Conservation (phyloP, 2,888 invertebrate genomes). For the Bellardia bayeri region DNA sequence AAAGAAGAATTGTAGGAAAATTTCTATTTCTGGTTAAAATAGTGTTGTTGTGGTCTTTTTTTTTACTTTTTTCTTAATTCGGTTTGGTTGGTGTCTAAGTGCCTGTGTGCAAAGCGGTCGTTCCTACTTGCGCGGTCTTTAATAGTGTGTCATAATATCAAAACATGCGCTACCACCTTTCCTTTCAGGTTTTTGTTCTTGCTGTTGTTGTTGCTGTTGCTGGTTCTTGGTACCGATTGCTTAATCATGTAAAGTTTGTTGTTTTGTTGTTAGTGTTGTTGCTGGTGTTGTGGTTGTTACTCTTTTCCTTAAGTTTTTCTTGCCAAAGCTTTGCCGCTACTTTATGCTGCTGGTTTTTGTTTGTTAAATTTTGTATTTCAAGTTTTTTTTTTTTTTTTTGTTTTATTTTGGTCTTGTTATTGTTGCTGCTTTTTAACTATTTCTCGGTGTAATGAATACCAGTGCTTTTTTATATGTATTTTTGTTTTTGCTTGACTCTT, state of each 20-base stretch:
- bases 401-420: constrained; percentile 21
- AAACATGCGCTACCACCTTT: constrained; percentile 68
- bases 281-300: constrained; percentile 50
- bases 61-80: constrained; percentile 21
- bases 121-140: constrained; percentile 52
- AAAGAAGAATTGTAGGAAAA: constrained; percentile 18
- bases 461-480: constrained; percentile 12
- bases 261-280: constrained; percentile 7
- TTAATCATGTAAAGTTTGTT: constrained; percentile 53
- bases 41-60: constrained; percentile 14
- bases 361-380: constrained; percentile 31
- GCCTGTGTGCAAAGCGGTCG: constrained; percentile 32
- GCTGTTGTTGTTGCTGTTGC: constrained; percentile 34
- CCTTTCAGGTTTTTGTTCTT: constrained; percentile 54
- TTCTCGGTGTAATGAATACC: constrained; percentile 47
- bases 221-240: constrained; percentile 44
- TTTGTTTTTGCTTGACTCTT: constrained; percentile 45
- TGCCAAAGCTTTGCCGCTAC: constrained; percentile 17
- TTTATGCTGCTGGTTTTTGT: background rate
- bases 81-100: background rate
- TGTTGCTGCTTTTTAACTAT: constrained; percentile 26
- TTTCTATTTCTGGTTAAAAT: constrained; percentile 44
- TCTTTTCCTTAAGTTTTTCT: constrained; percentile 18
- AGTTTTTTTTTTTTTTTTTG: constrained; percentile 2
- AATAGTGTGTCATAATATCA: constrained; percentile 63